Conservation (phyloP, 2,797 vertebrate genomes). For the Iguana delicatissima region DNA sequence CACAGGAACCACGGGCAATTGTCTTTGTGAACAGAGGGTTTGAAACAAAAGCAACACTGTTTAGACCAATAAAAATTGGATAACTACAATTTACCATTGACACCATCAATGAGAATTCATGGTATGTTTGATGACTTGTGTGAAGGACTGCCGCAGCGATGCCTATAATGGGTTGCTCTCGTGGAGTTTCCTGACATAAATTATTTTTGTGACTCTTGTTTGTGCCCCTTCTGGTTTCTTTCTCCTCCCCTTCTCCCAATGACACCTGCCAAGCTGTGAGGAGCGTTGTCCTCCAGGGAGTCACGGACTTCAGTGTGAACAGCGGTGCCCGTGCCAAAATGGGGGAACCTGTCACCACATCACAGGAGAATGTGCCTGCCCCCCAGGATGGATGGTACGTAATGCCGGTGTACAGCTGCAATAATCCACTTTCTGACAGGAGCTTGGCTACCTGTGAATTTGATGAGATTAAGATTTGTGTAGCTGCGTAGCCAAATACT, state of each 20-base stretch:
- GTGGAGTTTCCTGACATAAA: not conserved
- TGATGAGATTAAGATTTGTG: not conserved
- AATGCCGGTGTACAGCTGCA: not conserved
- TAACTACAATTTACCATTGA: slow-evolving; percentile 28
- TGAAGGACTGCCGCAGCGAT: not conserved
- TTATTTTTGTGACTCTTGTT: not conserved
- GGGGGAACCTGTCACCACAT: slow-evolving; percentile 96
- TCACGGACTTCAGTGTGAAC: slow-evolving; percentile 94
- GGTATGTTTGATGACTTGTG: slow-evolving; percentile 8
- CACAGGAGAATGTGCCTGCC: slow-evolving; percentile 96
- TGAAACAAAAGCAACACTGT: slow-evolving; percentile 5
- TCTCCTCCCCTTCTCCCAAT: slow-evolving; percentile 16
- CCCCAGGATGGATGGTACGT: slow-evolving; percentile 94
- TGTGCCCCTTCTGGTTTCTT: not conserved
- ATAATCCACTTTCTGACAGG: no score
- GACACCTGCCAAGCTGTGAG: slow-evolving; percentile 86
- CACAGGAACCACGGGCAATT: not conserved
- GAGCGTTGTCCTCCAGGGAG: slow-evolving; percentile 95
- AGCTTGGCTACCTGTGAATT: not conserved
- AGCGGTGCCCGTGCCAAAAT: slow-evolving; percentile 97
- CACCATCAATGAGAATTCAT: slow-evolving; percentile 8
- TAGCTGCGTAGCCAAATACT: not conserved
- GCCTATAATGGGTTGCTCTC: slow-evolving; percentile 28
- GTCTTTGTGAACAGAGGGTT: not conserved
- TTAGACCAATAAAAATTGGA: slow-evolving; percentile 18